phyloP scores from a whole-genome alignment of 2,113 vertebrate species.

The Geococcyx californianus region DNA sequence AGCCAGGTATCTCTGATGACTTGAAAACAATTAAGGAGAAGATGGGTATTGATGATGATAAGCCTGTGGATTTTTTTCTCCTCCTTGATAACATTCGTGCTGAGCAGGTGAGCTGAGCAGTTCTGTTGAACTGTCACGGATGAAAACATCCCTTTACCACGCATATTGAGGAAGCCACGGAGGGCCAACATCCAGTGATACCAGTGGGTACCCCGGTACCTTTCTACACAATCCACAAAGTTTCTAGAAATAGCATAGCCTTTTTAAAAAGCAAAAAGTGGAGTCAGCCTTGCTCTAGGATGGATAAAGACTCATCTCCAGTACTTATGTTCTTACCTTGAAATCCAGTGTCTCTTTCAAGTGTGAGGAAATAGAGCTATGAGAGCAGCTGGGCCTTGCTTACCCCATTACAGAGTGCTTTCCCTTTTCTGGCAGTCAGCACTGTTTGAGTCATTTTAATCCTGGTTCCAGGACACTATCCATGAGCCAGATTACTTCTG shows the following conservation, averaged over 20 bases:
- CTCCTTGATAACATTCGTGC: conserved; percentile 90
- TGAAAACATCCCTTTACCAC: neutral
- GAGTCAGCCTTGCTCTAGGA: neutral
- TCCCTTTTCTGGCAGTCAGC: neutral
- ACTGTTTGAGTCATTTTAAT: neutral
- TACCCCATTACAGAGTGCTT: neutral
- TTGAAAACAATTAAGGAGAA: conserved; percentile 82
- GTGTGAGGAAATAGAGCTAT: neutral
- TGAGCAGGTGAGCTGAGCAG: conserved; percentile 82
- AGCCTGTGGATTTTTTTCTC: conserved; percentile 85
- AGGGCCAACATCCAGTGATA: neutral
- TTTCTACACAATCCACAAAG: neutral
- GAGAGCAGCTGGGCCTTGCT: neutral
- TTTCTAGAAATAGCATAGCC: neutral
- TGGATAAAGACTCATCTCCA: neutral
- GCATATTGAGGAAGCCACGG: neutral
- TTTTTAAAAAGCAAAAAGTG: neutral
- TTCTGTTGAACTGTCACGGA: neutral
- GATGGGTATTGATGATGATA: conserved; percentile 78
- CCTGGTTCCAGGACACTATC: neutral
- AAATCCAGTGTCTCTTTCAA: neutral
- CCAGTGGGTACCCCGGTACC: neutral
- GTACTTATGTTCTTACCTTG: neutral
- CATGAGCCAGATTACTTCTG: neutral
- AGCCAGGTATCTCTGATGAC: conserved; percentile 85